phyloP scores from a whole-genome alignment of 2,797 vertebrate genomes.

The Morelia viridis region DNA sequence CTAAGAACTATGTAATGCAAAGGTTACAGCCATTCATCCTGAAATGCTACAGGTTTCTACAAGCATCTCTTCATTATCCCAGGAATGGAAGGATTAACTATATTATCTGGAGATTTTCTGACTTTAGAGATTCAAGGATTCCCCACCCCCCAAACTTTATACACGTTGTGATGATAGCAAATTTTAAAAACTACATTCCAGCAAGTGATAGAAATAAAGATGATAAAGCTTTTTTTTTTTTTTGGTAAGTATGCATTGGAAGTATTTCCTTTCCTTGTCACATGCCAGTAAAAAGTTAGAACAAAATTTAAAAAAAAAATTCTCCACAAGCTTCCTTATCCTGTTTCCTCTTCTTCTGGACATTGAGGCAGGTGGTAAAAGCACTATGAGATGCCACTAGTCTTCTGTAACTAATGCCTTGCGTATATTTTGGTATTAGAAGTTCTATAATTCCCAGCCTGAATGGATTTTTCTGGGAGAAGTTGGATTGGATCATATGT shows the following conservation, averaged over 20 bases:
- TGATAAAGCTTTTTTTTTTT: background rate
- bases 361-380: no score
- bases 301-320: no score
- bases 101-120: conserved; percentile 62
- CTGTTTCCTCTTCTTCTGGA: no score
- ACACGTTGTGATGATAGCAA: background rate
- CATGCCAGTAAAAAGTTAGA: no score
- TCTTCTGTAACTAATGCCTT: no score
- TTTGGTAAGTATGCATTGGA: background rate
- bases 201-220: background rate
- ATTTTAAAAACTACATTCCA: background rate
- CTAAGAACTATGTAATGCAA: background rate
- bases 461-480: background rate
- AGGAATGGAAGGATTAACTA: conserved; percentile 64
- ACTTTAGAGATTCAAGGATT: conserved; percentile 49
- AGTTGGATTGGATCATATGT: background rate
- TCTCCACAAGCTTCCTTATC: no score
- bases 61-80: conserved; percentile 65
- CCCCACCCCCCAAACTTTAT: background rate
- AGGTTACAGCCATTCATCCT: conserved; percentile 56
- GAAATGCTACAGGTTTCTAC: conserved; percentile 61
- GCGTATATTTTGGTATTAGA: no score
- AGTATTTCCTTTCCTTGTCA: background rate
- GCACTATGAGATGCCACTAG: no score
- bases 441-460: background rate